Evolutionary conservation across 2,797 vertebrate genomes (phyloP).

Genomic region (Sciurus carolinensis): DNA sequence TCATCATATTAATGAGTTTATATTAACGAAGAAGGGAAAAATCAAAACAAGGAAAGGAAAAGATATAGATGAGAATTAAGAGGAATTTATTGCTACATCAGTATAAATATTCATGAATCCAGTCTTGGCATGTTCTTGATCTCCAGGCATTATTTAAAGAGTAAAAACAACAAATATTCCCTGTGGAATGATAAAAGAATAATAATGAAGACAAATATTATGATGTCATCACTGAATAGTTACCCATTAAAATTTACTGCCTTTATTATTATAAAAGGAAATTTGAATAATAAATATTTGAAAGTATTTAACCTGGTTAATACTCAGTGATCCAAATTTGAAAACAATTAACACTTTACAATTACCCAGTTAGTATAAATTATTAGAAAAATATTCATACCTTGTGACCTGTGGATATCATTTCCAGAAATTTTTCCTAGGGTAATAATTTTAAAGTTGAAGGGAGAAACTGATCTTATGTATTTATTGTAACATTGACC

Average conservation of each 20-base stretch:
- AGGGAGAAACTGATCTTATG: neutral
- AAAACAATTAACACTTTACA: constrained; percentile 38
- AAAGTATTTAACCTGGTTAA: constrained; percentile 29
- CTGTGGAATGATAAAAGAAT: neutral
- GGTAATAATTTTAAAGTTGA: constrained; percentile 38
- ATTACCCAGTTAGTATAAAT: constrained; percentile 48
- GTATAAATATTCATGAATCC: neutral
- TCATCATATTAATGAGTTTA: neutral
- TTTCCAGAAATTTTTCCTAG: constrained; percentile 22
- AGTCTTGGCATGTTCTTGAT: neutral
- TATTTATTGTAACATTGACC: constrained; percentile 24
- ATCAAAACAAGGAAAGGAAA: constrained; percentile 33
- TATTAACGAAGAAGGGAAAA: constrained; percentile 41
- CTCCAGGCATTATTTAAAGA: neutral
- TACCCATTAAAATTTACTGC: constrained; percentile 31
- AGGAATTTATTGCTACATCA: neutral
- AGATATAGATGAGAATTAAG: neutral
- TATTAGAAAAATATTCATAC: neutral
- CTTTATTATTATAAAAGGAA: constrained; percentile 37
- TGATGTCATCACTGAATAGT: constrained; percentile 10
- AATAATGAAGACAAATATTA: constrained; percentile 36
- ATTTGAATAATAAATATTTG: constrained; percentile 38
- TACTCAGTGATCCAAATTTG: constrained; percentile 17
- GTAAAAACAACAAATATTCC: constrained; percentile 5
- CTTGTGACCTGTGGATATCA: neutral